Conservation (phyloP, 2,888 invertebrate genomes). For the Mesoligia furuncula region DNA sequence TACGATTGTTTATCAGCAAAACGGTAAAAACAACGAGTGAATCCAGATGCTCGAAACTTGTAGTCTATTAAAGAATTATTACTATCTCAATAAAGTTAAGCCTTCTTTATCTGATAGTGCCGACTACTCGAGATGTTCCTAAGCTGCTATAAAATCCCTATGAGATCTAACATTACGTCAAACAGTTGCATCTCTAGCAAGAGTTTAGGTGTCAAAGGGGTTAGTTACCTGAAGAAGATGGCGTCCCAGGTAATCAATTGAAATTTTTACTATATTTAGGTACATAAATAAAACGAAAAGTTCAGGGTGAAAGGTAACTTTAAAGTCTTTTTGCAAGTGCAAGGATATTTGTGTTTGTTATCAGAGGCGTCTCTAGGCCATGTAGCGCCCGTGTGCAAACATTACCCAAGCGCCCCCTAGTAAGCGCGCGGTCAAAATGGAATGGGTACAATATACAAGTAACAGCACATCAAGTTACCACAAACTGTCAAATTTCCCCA, state of each 20-base stretch:
- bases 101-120: conserved; percentile 68
- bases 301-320: neutral
- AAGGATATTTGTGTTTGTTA: conserved; percentile 12
- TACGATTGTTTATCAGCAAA: neutral
- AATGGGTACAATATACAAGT: too few species aligned
- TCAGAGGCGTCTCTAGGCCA: too few species aligned
- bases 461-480: too few species aligned
- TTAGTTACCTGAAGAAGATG: conserved; percentile 39
- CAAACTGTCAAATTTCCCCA: too few species aligned
- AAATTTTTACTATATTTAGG: neutral
- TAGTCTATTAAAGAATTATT: conserved; percentile 60
- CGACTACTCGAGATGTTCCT: conserved; percentile 58
- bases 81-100: conserved; percentile 68
- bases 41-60: conserved; percentile 24
- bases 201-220: conserved; percentile 28
- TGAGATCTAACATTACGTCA: conserved; percentile 14
- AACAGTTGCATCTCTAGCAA: conserved; percentile 31
- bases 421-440: too few species aligned
- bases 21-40: conserved; percentile 29
- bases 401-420: too few species aligned
- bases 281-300: neutral
- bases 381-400: too few species aligned
- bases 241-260: conserved; percentile 53
- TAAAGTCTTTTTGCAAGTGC: neutral
- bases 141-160: conserved; percentile 57